Base-by-base conservation (phyloP, 1,140 invertebrate genomes). In the Polypedilum vanderplanki region DNA sequence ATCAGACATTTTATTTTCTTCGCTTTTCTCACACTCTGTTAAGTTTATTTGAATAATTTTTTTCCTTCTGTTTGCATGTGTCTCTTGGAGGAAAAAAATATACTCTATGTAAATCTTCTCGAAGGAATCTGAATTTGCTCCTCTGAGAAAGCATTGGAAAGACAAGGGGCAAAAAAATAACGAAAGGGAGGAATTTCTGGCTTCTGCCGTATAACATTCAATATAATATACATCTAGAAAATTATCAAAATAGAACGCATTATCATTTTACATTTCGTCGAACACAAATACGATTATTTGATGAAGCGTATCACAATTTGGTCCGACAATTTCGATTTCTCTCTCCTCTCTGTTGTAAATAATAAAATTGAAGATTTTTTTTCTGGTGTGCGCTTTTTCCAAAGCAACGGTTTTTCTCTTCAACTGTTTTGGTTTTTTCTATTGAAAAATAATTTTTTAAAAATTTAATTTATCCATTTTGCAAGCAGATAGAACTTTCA, bases 261-360 rank as follows among this genome's bases (percentile, higher is more conserved):
- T 70, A 70, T 70, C 65, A 70, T 70, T 70, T 70, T 70, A 70
- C 65, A 70, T 20, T 70, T 70, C 65, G 65, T 70, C 65, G 65
- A 70, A 70, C 65, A 70, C 65, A 70, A 70, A 22, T 22, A 46
- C 9, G n/a, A 18, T 18, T 70, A 22, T 70, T 70, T 70, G 65
- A 70, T 70, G 65, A 70, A 70, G 17, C 65, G 20, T 70, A 70
- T 70, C 65, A 70, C 65, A 70, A 70, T 70, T 70, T 70, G 17
- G 65, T 70, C 65, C 65, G 65, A 70, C 65, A 70, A 20, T 70
- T 70, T 70, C 46, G 46, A 57, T 57, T 57, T 57, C 46, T 57
- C 46, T 57, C 46, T 57, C 46, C 24, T 57, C 46, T 12, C 46
- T 57, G 46, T 5, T 57, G 46, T 57, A 57, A 57, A 57, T 57